phyloP scores from a whole-genome alignment of 2,113 vertebrate species.

The Chionodraco myersi region DNA sequence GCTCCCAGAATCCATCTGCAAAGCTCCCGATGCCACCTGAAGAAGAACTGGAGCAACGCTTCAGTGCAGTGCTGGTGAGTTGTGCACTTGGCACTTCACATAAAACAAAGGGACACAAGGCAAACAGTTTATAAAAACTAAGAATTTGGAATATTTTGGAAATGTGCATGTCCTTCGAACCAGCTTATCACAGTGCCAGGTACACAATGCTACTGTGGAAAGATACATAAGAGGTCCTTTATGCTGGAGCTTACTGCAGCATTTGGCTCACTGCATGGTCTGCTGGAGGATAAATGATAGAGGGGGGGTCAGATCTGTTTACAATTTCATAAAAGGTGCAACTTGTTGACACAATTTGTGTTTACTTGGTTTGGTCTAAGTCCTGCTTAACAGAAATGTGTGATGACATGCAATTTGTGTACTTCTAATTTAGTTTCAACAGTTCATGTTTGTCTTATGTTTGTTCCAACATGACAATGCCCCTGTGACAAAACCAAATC shows the following conservation, averaged over 20 bases:
- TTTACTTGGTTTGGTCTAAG: background rate
- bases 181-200: conserved; percentile 58
- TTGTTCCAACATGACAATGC: background rate
- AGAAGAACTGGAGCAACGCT: conserved; percentile 88
- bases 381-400: background rate
- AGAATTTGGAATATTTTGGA: conserved; percentile 67
- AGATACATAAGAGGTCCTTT: conserved; percentile 62
- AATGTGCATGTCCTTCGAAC: conserved; percentile 53
- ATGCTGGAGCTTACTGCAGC: conserved; percentile 52
- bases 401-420: no score
- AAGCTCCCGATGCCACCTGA: conserved; percentile 87
- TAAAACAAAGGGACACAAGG: background rate
- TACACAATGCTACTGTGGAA: conserved; percentile 52
- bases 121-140: conserved; percentile 32
- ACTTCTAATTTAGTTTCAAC: background rate
- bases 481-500: background rate
- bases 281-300: background rate
- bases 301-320: conserved; percentile 22
- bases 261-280: conserved; percentile 20
- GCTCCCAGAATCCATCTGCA: conserved; percentile 68
- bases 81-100: background rate
- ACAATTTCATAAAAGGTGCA: background rate
- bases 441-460: background rate
- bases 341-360: background rate
- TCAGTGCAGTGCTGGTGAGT: conserved; percentile 89